These are phyloP conservation scores for Podabrus alpinus DNA, from an alignment of 2,888 invertebrate species.

Conservation along the genomic window DNA sequence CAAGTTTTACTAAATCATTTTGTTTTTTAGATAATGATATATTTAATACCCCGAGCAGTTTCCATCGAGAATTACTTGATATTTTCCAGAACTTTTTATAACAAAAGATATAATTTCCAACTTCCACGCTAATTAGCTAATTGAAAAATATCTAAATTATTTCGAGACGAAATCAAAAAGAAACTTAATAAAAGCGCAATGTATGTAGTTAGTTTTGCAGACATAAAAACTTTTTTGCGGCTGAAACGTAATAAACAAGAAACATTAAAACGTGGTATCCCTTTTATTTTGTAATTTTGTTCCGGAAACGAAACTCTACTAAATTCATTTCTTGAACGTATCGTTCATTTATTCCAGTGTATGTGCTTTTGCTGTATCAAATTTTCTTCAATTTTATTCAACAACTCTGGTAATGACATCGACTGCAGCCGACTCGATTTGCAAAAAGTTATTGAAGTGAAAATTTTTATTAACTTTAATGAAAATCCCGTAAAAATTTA, in stretches of 20 bases:
- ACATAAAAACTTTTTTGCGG: not conserved
- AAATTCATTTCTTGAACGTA: constrained; percentile 2
- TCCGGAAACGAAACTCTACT: not conserved
- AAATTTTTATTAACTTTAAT: constrained; percentile 4
- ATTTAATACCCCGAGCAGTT: too few relatives aligned
- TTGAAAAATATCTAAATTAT: not conserved
- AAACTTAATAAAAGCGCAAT: not conserved
- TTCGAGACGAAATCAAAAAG: not conserved
- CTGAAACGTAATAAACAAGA: not conserved
- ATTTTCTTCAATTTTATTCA: constrained; percentile 10
- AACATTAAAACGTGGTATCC: not conserved
- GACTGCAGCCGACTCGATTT: not conserved
- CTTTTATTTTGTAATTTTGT: not conserved
- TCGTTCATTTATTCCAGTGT: not conserved
- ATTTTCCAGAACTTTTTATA: too few relatives aligned
- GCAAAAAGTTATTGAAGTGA: constrained; percentile 4
- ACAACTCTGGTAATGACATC: constrained; percentile 7
- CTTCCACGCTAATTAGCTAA: not conserved
- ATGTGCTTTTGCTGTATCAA: not conserved
- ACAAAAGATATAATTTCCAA: too few relatives aligned
- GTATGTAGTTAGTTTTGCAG: not conserved
- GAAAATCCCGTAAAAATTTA: not conserved
- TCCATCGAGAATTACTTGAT: too few relatives aligned
- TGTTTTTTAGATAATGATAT: too few relatives aligned
- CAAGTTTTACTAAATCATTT: too few relatives aligned